Percentiles rank a stretch among this genome's conserved stretches.
Evolutionary conservation across 2,113 vertebrate genomes (phyloP).

Genomic region (Lophochroa leadbeateri): DNA sequence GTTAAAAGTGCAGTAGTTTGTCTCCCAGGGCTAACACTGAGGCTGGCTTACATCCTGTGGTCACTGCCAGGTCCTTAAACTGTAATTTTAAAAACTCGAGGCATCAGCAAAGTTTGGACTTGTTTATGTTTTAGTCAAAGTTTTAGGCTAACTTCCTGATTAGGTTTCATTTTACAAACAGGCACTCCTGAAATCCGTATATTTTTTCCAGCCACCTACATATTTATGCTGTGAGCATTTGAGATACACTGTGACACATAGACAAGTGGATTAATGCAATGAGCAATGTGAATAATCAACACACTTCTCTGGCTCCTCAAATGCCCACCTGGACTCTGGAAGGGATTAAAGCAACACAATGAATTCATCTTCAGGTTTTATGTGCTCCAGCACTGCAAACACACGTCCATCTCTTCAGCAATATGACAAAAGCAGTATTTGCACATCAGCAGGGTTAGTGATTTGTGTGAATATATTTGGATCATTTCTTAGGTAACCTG

Average conservation of each 20-base stretch:
- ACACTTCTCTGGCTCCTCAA: slow-evolving; percentile 18
- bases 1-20: not conserved
- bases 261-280: slow-evolving; percentile 16
- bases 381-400: slow-evolving; percentile 39
- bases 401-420: slow-evolving; percentile 25
- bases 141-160: not conserved
- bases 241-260: not conserved
- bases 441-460: slow-evolving; percentile 54
- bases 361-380: slow-evolving; percentile 58
- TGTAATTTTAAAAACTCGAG: not conserved
- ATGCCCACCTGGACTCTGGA: slow-evolving; percentile 53
- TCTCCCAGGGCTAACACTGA: not conserved
- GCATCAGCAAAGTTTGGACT: not conserved
- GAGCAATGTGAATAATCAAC: slow-evolving; percentile 20
- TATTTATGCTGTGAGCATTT: not conserved
- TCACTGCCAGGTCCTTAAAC: not conserved
- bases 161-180: slow-evolving; percentile 22
- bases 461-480: slow-evolving; percentile 45
- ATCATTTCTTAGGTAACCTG: slow-evolving; percentile 50
- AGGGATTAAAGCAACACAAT: slow-evolving; percentile 46
- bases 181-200: not conserved
- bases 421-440: slow-evolving; percentile 53
- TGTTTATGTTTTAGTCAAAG: not conserved
- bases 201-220: slow-evolving; percentile 7
- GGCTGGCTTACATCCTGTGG: not conserved